These are phyloP conservation scores for Tillus elongatus DNA, from an alignment of 2,888 invertebrate genomes.

Conservation along the genomic window DNA sequence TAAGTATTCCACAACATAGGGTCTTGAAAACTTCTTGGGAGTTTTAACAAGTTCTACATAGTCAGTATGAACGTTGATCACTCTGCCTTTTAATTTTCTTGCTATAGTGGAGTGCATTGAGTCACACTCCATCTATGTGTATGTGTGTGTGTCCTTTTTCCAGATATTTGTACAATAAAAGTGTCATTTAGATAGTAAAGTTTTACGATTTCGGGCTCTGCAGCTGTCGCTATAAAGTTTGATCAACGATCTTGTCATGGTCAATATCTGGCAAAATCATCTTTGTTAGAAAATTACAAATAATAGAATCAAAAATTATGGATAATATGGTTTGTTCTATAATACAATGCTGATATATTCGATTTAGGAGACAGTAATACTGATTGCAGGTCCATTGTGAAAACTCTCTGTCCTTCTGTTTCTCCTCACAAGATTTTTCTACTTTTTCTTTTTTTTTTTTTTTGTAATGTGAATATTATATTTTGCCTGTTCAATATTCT, in stretches of 20 bases:
- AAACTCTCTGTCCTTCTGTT: conserved; percentile 1
- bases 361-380: conserved; percentile 2
- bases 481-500: neutral
- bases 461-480: neutral
- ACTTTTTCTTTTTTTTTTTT: too few relatives aligned
- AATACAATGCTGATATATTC: neutral
- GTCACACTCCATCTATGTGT: conserved; percentile 6
- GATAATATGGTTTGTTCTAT: conserved; percentile 8
- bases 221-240: neutral
- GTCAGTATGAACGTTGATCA: too few relatives aligned
- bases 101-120: neutral
- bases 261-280: neutral
- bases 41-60: too few relatives aligned
- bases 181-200: neutral
- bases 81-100: conserved; percentile 1
- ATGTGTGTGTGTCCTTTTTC: conserved; percentile 8
- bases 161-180: conserved; percentile 1
- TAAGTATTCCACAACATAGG: too few relatives aligned
- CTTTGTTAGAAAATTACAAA: neutral
- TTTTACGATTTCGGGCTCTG: neutral
- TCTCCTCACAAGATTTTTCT: neutral
- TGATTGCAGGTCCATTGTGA: conserved; percentile 8
- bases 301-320: conserved; percentile 7
- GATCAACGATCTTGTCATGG: neutral
- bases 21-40: too few relatives aligned